Conservation (phyloP, 2,113 vertebrate species). For the Sinocyclocheilus maitianheensis region DNA sequence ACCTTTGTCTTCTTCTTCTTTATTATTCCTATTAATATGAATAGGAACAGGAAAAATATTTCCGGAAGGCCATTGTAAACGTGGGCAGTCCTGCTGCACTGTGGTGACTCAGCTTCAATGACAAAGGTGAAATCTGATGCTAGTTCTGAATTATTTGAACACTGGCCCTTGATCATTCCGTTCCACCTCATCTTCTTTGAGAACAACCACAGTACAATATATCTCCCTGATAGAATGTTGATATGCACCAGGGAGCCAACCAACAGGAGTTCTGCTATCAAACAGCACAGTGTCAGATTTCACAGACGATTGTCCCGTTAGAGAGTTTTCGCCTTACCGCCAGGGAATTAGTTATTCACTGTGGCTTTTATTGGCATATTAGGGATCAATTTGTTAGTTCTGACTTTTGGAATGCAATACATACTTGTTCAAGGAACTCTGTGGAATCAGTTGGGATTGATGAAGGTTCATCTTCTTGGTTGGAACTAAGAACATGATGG, state of each 20-base stretch:
- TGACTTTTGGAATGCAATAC: constrained; percentile 8
- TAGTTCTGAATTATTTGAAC: constrained; percentile 14
- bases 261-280: constrained; percentile 34
- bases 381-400: constrained; percentile 48
- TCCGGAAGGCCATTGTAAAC: neutral
- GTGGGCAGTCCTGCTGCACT: neutral
- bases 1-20: neutral
- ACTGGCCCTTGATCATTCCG: neutral
- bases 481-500: neutral
- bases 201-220: constrained; percentile 14
- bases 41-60: neutral
- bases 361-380: constrained; percentile 45
- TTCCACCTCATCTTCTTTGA: neutral
- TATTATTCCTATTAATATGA: neutral
- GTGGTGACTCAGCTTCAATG: constrained; percentile 20
- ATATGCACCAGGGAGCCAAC: constrained; percentile 14
- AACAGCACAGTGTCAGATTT: constrained; percentile 38
- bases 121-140: constrained; percentile 12
- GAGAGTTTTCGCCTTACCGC: constrained; percentile 21
- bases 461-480: constrained; percentile 31
- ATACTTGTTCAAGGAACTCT: constrained; percentile 32
- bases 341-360: constrained; percentile 38
- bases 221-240: constrained; percentile 39
- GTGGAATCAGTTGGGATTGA: constrained; percentile 36
- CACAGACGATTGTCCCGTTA: constrained; percentile 27